These are phyloP conservation scores for Hydrocynus forskahlii DNA, from an alignment of 2,797 vertebrate species.

Conservation along the genomic window DNA sequence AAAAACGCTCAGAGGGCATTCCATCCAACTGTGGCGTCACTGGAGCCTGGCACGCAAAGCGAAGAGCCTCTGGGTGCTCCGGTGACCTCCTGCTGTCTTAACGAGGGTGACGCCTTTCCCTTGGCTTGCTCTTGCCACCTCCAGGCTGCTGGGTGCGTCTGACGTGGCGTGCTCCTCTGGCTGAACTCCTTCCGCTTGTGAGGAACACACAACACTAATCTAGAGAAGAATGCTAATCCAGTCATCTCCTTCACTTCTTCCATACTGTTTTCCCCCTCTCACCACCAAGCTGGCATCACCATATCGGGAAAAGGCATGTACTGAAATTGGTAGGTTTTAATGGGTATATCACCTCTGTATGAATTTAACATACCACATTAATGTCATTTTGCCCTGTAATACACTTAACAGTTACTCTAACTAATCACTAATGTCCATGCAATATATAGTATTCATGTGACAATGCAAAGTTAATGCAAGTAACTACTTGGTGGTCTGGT, in stretches of 20 bases:
- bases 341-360: too few species aligned
- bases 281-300: neutral
- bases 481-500: too few species aligned
- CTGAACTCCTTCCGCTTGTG: slow-evolving; percentile 17
- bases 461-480: too few species aligned
- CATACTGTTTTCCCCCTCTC: neutral
- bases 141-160: neutral
- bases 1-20: slow-evolving; percentile 41
- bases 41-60: slow-evolving; percentile 34
- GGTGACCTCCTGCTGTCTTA: neutral
- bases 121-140: neutral
- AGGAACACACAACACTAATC: slow-evolving; percentile 13
- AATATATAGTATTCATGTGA: too few species aligned
- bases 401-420: too few species aligned
- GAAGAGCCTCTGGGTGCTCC: slow-evolving; percentile 23
- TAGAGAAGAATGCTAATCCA: slow-evolving; percentile 24
- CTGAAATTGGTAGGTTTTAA: too few species aligned
- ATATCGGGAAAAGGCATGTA: neutral
- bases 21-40: slow-evolving; percentile 33
- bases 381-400: too few species aligned
- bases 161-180: slow-evolving; percentile 15
- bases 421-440: too few species aligned
- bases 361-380: too few species aligned
- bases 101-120: neutral
- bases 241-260: too few species aligned